Conservation (phyloP, 2,797 vertebrate genomes). For the Microtus californicus region DNA sequence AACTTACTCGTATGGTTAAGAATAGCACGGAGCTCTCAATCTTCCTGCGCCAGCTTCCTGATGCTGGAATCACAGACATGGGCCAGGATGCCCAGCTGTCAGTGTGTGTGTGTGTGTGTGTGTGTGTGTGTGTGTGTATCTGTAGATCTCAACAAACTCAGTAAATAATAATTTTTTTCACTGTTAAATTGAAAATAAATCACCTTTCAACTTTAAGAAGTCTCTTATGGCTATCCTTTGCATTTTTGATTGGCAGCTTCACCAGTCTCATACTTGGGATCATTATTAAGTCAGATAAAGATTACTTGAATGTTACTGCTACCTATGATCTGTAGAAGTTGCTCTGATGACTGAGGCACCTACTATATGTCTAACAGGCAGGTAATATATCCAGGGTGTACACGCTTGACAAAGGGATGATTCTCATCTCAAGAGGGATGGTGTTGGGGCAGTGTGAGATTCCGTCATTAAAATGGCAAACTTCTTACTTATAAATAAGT, state of each 20-base stretch:
- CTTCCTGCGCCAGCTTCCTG: not conserved
- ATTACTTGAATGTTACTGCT: not conserved
- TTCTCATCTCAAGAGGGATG: not conserved
- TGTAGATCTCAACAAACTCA: not conserved
- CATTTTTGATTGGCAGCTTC: too few relatives aligned
- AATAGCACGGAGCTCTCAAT: not conserved
- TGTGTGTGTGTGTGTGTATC: not conserved
- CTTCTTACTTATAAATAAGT: not conserved
- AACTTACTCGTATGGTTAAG: not conserved
- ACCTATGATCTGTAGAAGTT: not conserved
- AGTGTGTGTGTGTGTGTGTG: not conserved
- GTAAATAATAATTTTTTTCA: not conserved
- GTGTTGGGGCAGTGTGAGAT: not conserved
- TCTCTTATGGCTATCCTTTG: not conserved
- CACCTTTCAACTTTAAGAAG: not conserved
- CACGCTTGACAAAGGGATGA: not conserved
- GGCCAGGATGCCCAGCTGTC: not conserved
- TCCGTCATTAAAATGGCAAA: not conserved
- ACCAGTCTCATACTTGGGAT: not conserved
- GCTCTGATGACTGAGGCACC: not conserved
- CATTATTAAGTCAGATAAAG: not conserved
- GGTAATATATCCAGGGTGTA: not conserved
- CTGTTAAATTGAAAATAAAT: not conserved
- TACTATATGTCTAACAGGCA: not conserved
- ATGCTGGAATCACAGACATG: not conserved